Conservation (phyloP, 2,888 invertebrate genomes). For the Lasius fuliginosus region DNA sequence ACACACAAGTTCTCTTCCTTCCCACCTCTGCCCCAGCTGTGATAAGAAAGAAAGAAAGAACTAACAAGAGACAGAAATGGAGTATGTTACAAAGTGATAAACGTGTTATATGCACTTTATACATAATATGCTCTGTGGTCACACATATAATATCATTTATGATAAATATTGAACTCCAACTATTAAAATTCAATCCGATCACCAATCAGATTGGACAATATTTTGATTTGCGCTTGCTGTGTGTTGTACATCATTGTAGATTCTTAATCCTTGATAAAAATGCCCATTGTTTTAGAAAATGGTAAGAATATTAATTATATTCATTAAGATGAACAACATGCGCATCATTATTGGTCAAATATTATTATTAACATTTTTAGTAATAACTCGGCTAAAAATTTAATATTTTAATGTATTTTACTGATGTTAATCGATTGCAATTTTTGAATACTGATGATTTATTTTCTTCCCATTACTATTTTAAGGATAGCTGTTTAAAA, state of each 20-base stretch:
- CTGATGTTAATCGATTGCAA: constrained; percentile 9
- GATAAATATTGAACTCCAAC: constrained; percentile 68
- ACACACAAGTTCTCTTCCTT: constrained; percentile 73
- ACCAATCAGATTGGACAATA: constrained; percentile 70
- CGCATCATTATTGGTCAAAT: constrained; percentile 14
- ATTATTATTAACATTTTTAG: constrained; percentile 1
- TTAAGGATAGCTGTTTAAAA: constrained; percentile 53
- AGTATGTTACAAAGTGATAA: constrained; percentile 79
- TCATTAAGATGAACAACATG: constrained; percentile 15
- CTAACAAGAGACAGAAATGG: constrained; percentile 79
- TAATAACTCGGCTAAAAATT: constrained; percentile 31
- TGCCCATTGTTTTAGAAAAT: constrained; percentile 49
- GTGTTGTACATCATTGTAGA: constrained; percentile 64
- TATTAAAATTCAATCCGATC: constrained; percentile 72
- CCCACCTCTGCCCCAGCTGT: constrained; percentile 84
- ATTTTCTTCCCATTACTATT: constrained; percentile 60
- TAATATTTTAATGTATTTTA: constrained; percentile 38
- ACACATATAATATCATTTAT: constrained; percentile 74
- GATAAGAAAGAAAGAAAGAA: constrained; percentile 82
- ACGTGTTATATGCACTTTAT: constrained; percentile 75
- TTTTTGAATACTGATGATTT: constrained; percentile 26
- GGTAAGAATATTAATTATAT: constrained; percentile 40
- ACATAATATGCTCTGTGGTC: constrained; percentile 77
- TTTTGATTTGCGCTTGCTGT: constrained; percentile 74
- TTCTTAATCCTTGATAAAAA: constrained; percentile 63